Conservation (phyloP, 2,113 vertebrate species). For the Catharus bicknelli region DNA sequence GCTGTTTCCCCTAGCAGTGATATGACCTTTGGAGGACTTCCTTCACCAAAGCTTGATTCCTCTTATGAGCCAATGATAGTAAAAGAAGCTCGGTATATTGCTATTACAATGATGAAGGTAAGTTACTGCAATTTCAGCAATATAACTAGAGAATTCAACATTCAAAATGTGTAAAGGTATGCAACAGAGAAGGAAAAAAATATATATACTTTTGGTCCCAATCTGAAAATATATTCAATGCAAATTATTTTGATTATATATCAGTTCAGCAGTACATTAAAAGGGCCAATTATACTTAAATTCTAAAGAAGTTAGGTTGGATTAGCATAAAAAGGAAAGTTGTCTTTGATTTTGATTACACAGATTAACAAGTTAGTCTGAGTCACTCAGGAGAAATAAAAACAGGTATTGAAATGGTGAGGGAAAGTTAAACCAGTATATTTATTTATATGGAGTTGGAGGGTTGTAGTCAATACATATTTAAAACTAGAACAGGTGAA, state of each 20-base stretch:
- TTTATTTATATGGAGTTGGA: not conserved
- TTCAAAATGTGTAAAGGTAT: not conserved
- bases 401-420: not conserved
- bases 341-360: not conserved
- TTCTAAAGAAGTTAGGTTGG: not conserved
- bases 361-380: not conserved
- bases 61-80: constrained; percentile 98
- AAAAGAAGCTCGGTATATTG: constrained; percentile 97
- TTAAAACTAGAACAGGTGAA: not conserved
- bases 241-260: not conserved
- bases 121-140: not conserved
- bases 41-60: constrained; percentile 93
- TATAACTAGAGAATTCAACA: not conserved
- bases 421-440: not conserved
- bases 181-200: not conserved
- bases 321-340: not conserved
- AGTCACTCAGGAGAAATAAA: not conserved
- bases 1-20: constrained; percentile 79
- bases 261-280: not conserved
- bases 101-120: constrained; percentile 99
- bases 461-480: not conserved
- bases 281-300: not conserved
- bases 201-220: not conserved
- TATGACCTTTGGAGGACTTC: constrained; percentile 93
- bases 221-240: not conserved